Evolutionary conservation across 2,797 vertebrate species (phyloP).

Genomic region (Melanotaenia pygmaea): DNA sequence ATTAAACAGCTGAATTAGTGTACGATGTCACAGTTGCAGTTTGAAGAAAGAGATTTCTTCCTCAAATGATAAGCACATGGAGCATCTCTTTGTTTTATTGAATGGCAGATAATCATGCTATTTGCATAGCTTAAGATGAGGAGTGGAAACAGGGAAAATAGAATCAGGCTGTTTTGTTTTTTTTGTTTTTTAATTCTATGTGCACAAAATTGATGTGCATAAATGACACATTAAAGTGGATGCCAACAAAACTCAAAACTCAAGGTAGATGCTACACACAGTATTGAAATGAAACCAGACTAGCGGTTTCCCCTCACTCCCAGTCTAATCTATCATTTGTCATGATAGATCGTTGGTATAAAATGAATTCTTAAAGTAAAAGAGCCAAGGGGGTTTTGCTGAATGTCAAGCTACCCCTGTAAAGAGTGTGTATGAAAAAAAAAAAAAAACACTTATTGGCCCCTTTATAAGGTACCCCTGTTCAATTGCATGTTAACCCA

Average conservation of each 20-base stretch:
- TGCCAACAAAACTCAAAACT: no score
- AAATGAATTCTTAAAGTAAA: neutral
- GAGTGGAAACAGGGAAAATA: neutral
- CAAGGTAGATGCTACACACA: no score
- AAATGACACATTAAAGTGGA: no score
- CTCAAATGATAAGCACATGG: neutral
- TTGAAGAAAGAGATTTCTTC: neutral
- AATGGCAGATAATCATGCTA: neutral
- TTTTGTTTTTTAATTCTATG: no score
- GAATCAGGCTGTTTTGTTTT: no score
- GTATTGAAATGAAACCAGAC: neutral
- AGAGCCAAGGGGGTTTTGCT: neutral
- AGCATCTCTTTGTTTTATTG: neutral
- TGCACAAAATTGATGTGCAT: no score
- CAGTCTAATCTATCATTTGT: neutral
- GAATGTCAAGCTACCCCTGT: neutral
- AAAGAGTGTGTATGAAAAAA: neutral
- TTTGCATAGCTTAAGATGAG: neutral
- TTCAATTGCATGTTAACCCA: no score
- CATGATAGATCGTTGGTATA: no score
- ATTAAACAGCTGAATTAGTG: slow-evolving; percentile 5
- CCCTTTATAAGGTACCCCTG: no score
- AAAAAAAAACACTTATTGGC: neutral
- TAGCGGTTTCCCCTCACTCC: neutral
- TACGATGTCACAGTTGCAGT: neutral